Conservation (phyloP, 2,797 vertebrate species). For the Chaenodraco wilsoni region DNA sequence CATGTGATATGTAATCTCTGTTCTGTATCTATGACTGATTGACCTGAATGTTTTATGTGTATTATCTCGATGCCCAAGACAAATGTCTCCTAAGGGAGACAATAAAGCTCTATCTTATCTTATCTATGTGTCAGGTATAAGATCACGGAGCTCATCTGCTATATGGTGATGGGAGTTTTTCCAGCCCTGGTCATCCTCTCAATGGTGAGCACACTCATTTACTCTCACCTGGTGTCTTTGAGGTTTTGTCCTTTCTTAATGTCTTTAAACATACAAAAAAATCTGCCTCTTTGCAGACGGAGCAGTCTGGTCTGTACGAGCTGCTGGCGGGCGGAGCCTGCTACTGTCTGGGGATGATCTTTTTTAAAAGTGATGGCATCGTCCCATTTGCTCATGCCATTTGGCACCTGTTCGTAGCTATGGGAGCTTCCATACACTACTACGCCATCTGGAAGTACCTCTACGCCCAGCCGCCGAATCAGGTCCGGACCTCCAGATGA, state of each 20-base stretch:
- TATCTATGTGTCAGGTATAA: constrained; percentile 88
- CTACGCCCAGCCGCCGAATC: constrained; percentile 81
- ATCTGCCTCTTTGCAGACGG: constrained; percentile 78
- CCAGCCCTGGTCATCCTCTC: constrained; percentile 94
- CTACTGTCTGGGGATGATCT: constrained; percentile 94
- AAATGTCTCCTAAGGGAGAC: too few species aligned
- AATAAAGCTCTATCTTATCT: too few species aligned
- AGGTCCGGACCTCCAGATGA: constrained; percentile 87
- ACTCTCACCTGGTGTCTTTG: background rate
- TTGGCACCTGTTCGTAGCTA: constrained; percentile 96
- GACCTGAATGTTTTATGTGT: too few species aligned
- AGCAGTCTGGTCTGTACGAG: constrained; percentile 91
- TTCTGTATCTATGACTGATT: too few species aligned
- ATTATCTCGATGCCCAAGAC: too few species aligned
- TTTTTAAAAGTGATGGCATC: constrained; percentile 96
- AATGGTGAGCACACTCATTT: constrained; percentile 86
- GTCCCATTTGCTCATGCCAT: constrained; percentile 97
- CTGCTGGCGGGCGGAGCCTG: constrained; percentile 90
- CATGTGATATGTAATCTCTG: too few species aligned
- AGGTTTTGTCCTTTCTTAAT: background rate
- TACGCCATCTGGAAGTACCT: constrained; percentile 98
- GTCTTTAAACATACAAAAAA: background rate
- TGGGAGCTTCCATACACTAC: constrained; percentile 93
- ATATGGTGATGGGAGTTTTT: constrained; percentile 92
- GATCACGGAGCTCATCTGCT: constrained; percentile 94